A percentile compares a stretch with the other conserved stretches of the same genome.
Conservation (phyloP, 2,113 vertebrate species). For the Bettongia penicillata region DNA sequence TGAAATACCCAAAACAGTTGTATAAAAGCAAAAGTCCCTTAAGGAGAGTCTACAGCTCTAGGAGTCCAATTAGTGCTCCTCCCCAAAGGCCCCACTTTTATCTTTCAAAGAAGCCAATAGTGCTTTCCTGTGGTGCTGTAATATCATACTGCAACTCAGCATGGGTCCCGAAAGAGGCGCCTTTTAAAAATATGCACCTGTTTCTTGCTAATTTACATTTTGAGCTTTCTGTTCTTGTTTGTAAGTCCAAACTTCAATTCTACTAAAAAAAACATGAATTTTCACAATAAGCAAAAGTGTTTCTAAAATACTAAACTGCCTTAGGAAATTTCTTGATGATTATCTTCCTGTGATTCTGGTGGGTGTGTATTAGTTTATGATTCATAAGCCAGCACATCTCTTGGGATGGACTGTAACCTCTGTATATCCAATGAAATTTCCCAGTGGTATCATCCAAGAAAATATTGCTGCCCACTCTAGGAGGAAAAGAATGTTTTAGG, state of each 20-base stretch:
- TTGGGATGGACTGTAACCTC: background rate
- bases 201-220: conserved; percentile 39
- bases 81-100: background rate
- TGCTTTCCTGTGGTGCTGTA: background rate
- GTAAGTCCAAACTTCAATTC: background rate
- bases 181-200: conserved; percentile 50
- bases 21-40: conserved; percentile 17
- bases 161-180: background rate
- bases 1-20: conserved; percentile 34
- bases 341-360: background rate
- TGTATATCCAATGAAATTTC: background rate
- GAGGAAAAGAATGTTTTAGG: background rate
- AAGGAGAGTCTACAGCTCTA: conserved; percentile 18
- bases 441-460: background rate
- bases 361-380: conserved; percentile 29
- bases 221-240: conserved; percentile 21
- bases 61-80: conserved; percentile 57
- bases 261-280: background rate
- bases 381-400: background rate
- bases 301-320: conserved; percentile 21
- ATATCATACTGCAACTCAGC: background rate
- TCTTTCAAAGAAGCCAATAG: conserved; percentile 33
- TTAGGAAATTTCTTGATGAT: conserved; percentile 22
- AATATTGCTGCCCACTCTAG: background rate
- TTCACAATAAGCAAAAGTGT: background rate